Percentiles rank a stretch among this genome's conserved stretches.
Conservation (phyloP, 2,888 invertebrate species). For the Lycocerus yunnanus region DNA sequence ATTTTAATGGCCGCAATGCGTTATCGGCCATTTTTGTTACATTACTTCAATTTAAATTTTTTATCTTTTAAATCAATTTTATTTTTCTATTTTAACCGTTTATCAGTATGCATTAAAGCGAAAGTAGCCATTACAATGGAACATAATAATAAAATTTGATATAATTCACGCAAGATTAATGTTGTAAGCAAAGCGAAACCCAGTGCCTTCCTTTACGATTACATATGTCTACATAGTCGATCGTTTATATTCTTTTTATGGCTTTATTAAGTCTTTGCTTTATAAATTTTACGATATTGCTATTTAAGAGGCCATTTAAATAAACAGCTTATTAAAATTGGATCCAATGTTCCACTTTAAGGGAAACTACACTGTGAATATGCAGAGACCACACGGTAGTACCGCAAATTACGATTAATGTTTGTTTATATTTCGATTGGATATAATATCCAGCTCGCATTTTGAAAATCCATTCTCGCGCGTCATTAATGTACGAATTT, state of each 20-base stretch:
- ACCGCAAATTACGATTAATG: too few relatives aligned
- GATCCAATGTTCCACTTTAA: background rate
- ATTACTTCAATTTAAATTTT: background rate
- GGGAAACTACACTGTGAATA: too few relatives aligned
- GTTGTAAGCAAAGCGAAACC: background rate
- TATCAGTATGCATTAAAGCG: background rate
- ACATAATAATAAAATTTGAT: background rate
- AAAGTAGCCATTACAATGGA: background rate
- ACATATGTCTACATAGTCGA: background rate
- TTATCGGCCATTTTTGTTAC: background rate
- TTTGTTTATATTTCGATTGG: too few relatives aligned
- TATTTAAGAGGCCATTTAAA: background rate
- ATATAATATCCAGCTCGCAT: too few relatives aligned
- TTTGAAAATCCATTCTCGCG: background rate
- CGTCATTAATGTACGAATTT: background rate
- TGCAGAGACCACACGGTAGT: too few relatives aligned
- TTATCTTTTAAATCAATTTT: background rate
- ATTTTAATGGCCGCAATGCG: background rate
- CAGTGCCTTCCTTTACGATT: background rate
- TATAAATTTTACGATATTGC: background rate
- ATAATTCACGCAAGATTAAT: background rate
- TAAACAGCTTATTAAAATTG: background rate
- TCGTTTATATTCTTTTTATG: background rate
- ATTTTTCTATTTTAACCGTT: background rate
- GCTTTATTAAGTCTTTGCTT: background rate